Evolutionary conservation across 2,113 vertebrate genomes (phyloP), one percentile per base, ranked within the genome.

Genomic region (Oxyura jamaicensis): DNA sequence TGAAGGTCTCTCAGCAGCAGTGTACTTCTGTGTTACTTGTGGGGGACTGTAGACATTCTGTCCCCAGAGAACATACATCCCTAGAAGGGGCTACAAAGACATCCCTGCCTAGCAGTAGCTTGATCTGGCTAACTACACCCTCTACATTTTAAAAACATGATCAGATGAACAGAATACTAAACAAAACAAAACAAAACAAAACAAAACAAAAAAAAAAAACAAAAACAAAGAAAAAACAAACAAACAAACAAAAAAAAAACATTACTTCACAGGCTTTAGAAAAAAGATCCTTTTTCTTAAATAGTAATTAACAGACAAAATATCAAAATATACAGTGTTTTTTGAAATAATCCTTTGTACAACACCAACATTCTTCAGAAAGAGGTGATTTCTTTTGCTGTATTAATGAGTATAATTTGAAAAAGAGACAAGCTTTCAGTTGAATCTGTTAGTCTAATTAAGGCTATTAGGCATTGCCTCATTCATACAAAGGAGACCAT

Each of bases 21-120:
- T 9, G 44, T 18, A 42, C 0, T 2, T 5, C 36, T 65, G 35
- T 1, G 1, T 1, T 31, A 39, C 8, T 76, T 29, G 33, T 22
- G 2, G 12, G 13, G 29, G 14, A 6, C n/a, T 33, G 2, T 0
- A 28, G 12, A 6, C 31, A 39, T 62, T 50, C 20, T 2, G 3
- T 31, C 10, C 73, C 31, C 25, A 19, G 33, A 29, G 14, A 75
- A 28, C 1, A 1, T 18, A 44, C 17, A 13, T 52, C 4, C 3
- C 41, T 4, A 8, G 11, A n/a, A 46, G 28, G 18, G 23, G 4
- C 18, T 59, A 26, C 10, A 21, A 71, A 71, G 7, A 6, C 12
- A n/a, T 69, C 14, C 6, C 41, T 42, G 9, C 11, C 31, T 41
- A 60, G 20, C 15, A 93, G 58, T 29, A 73, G 14, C 5, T 88